Evolutionary conservation across 2,888 invertebrate genomes (phyloP).

Genomic region (Chloroclysta siterata): DNA sequence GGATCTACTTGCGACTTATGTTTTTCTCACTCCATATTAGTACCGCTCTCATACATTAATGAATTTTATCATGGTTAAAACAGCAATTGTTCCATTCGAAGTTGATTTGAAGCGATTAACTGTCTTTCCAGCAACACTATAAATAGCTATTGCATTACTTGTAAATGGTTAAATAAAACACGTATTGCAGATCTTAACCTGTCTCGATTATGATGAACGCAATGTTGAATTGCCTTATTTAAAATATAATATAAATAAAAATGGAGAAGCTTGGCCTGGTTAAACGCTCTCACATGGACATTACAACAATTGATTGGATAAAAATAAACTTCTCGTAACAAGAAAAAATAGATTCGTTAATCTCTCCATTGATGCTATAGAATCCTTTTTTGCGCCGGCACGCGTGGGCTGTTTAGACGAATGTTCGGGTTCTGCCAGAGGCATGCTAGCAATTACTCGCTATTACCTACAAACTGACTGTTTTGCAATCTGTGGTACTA

Average conservation of each 20-base stretch:
- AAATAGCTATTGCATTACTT: slow-evolving; percentile 3
- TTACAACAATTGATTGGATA: neutral
- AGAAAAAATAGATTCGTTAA: slow-evolving; percentile 30
- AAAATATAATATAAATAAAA: neutral
- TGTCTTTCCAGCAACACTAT: slow-evolving; percentile 3
- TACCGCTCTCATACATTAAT: slow-evolving; percentile 51
- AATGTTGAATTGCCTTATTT: slow-evolving; percentile 1
- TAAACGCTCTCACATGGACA: neutral
- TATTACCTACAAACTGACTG: slow-evolving; percentile 51
- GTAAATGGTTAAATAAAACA: neutral
- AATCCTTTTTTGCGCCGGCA: slow-evolving; percentile 41
- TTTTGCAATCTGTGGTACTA: slow-evolving; percentile 13
- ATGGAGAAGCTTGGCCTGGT: neutral
- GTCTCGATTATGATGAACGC: neutral
- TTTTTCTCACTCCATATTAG: slow-evolving; percentile 61
- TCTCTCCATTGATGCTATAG: slow-evolving; percentile 31
- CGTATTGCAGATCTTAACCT: neutral
- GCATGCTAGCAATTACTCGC: slow-evolving; percentile 63
- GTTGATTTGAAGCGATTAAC: slow-evolving; percentile 18
- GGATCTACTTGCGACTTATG: slow-evolving; percentile 48
- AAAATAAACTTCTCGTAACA: neutral
- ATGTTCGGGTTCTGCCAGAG: slow-evolving; percentile 46
- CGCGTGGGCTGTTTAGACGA: slow-evolving; percentile 49
- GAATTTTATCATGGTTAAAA: slow-evolving; percentile 59
- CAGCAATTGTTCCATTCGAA: slow-evolving; percentile 39